These are phyloP conservation scores for Drosophila subquinaria DNA, from an alignment of 2,888 invertebrate genomes.

Conservation along the genomic window DNA sequence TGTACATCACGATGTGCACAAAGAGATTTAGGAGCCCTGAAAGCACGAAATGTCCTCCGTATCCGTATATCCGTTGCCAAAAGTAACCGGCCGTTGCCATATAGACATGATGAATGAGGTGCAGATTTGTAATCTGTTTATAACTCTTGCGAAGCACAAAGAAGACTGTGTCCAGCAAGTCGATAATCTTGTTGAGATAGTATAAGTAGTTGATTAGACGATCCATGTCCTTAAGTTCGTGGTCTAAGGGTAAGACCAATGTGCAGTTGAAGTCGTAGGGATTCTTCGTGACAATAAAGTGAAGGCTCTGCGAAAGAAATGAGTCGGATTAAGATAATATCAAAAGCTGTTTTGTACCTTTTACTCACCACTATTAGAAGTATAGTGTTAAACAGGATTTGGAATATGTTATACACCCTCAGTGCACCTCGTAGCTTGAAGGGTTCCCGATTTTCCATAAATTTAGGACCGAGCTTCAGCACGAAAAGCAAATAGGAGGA, in stretches of 20 bases:
- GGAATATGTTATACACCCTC: conserved; percentile 34
- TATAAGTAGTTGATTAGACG: conserved; percentile 47
- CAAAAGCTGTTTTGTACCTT: too few species aligned
- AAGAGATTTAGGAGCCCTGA: conserved; percentile 35
- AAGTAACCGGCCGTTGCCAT: conserved; percentile 42
- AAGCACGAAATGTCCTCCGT: conserved; percentile 48
- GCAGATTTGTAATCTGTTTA: conserved; percentile 51
- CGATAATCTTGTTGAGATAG: conserved; percentile 54
- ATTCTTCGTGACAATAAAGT: neutral
- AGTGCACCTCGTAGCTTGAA: conserved; percentile 18
- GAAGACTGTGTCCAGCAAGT: conserved; percentile 59
- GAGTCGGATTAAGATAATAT: neutral
- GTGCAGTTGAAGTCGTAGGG: conserved; percentile 19
- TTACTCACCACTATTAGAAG: conserved; percentile 17
- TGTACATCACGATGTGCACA: conserved; percentile 55
- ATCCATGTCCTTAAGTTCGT: conserved; percentile 37
- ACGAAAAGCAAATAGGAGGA: conserved; percentile 27
- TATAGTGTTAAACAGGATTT: conserved; percentile 23
- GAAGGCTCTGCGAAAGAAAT: neutral
- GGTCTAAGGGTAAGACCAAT: conserved; percentile 20
- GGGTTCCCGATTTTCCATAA: conserved; percentile 35
- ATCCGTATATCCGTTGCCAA: conserved; percentile 39
- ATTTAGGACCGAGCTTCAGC: conserved; percentile 30
- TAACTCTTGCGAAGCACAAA: conserved; percentile 63
- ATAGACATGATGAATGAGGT: conserved; percentile 53